Conservation (phyloP, 2,113 vertebrate genomes). For the Toxotes jaculatrix region DNA sequence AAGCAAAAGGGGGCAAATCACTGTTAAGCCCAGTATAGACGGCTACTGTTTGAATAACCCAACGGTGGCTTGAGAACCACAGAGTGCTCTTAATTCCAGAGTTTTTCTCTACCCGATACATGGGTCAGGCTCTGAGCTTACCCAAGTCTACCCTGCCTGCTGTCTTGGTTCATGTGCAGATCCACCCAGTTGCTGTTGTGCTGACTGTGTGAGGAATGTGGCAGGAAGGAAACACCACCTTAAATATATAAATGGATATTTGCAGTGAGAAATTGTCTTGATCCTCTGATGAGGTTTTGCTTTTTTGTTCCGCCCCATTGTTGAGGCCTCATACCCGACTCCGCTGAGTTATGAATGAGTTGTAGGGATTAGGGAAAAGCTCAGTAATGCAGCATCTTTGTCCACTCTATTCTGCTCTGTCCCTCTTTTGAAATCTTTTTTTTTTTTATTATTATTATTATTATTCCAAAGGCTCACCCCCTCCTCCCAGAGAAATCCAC, state of each 20-base stretch:
- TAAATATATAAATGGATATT: conserved; percentile 22
- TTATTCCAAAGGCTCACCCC: conserved; percentile 36
- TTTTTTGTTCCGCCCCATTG: conserved; percentile 41
- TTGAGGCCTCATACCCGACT: conserved; percentile 54
- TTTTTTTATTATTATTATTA: not conserved
- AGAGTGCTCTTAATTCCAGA: conserved; percentile 12
- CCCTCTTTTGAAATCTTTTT: conserved; percentile 53
- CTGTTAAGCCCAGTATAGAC: conserved; percentile 63
- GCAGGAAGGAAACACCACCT: conserved; percentile 18
- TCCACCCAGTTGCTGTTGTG: conserved; percentile 31
- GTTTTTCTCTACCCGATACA: conserved; percentile 10
- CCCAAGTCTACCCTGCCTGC: conserved; percentile 23
- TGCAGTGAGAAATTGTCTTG: conserved; percentile 15
- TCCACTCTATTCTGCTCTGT: conserved; percentile 42
- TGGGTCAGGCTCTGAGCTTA: conserved; percentile 23
- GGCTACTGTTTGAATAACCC: conserved; percentile 43
- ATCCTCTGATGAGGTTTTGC: conserved; percentile 36
- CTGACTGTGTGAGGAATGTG: conserved; percentile 34
- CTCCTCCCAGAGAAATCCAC: conserved; percentile 70
- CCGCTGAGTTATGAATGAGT: conserved; percentile 50
- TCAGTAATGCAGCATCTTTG: conserved; percentile 67
- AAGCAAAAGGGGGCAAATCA: conserved; percentile 69
- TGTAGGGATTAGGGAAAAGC: conserved; percentile 56
- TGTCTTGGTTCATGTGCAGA: conserved; percentile 33
- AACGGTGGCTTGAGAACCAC: not conserved